Evolutionary conservation across 1,140 invertebrate genomes (phyloP), one percentile per base, ranked within the genome.

Genomic region (Platorchestia sp.): DNA sequence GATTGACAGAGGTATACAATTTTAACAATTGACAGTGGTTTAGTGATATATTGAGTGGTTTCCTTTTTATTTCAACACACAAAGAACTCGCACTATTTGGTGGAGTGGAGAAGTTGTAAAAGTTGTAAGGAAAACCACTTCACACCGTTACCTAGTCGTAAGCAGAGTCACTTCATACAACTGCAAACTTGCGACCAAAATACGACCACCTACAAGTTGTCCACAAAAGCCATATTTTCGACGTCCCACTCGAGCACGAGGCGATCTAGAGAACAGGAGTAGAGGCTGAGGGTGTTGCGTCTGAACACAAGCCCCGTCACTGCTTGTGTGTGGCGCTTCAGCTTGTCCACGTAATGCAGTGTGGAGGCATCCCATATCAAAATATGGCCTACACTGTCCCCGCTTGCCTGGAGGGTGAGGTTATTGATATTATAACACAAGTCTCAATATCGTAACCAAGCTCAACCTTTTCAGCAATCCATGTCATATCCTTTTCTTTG

Each of bases 191-290:
- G 59, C 36, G 1, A 75, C 59, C 59, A 42, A 43, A 41, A 42
- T 89, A 6, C 7, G 27, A 89, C 41, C 43, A 97, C 98, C 97
- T 97, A 98, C 97, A 99, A 97, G 95, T 99, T 99, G 97, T 99
- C 99, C 19, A 99, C 98, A 97, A 99, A 99, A 22, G 98, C 98
- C 98, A 99, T 99, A 97, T 99, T 99, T 97, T 99, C 98, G 43
- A 99, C 97, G 96, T 98, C 99, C 99, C 99, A 99, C 47, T 99
- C 98, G 97, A 98, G 98, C 0, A 99, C 98, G 51, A 98, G 98
- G 96, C 98, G 97, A 97, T 99, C 99, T 97, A 98, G 98, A 91
- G 98, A 98, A 95, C 97, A 97, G 86, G 99, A 99, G 97, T 99
- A 99, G 75, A 99, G 97, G 44, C 98, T 98, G 97, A 99, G 99